Base-by-base conservation (phyloP, 2,888 invertebrate species). In the Gymnoscelis rufifasciata region DNA sequence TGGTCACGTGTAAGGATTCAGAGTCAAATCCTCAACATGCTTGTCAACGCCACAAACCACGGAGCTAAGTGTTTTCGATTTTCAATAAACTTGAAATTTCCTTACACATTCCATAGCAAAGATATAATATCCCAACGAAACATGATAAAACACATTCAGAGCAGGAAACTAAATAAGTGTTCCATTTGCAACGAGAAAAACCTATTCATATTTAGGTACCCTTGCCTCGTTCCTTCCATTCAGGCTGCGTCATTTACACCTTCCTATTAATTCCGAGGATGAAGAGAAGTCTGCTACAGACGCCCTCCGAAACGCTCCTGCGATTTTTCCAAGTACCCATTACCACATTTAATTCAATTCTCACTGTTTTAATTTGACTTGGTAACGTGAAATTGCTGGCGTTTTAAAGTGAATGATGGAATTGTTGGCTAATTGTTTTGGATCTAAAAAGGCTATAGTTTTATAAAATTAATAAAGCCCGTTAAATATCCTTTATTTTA, bases 281-380 rank as follows among this genome's bases (percentile, higher is more conserved):
- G 66, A 66, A n/a, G n/a, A n/a, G n/a, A n/a, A 74, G 76, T 80
- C 75, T 64, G 71, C 63, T 59, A 74, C 78, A 74, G 75, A 59
- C 57, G 62, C 63, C 52, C 71, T 73, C 15, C 61, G 51, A 47
- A 46, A 59, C 60, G 66, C 66, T 4, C 31, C 5, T 62, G 64
- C 71, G 70, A 79, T 81, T 83, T 83, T 83, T 80, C 68, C 76
- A 76, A 77, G 78, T 66, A 64, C 69, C 79, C 79, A 83, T 83
- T 83, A 83, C 74, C 79, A 75, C 81, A 78, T 83, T 82, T 78
- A 81, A 83, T 83, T 83, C 76, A 83, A 83, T 79, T 71, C 81
- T 83, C 76, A 78, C 75, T 79, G 79, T 78, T 82, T 81, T 83
- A 83, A 83, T 83, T 82, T 81, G 75, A 80, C 73, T 82, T 74